phyloP scores from a whole-genome alignment of 2,888 invertebrate species.

The Silvanus unidentatus region DNA sequence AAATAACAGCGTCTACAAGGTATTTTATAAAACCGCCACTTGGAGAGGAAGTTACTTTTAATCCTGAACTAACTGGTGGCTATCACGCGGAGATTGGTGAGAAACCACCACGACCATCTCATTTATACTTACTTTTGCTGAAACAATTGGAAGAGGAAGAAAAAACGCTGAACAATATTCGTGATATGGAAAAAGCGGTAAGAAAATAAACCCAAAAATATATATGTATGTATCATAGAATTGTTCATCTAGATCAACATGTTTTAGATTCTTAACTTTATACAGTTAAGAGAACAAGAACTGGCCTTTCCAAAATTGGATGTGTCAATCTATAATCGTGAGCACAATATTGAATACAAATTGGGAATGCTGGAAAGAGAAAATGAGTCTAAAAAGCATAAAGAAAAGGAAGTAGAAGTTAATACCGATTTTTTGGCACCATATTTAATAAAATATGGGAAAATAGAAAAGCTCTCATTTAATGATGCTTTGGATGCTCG shows the following conservation, averaged over 20 bases:
- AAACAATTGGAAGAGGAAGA: constrained; percentile 60
- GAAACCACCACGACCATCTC: constrained; percentile 54
- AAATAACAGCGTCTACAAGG: constrained; percentile 58
- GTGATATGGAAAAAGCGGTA: constrained; percentile 47
- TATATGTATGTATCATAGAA: not conserved
- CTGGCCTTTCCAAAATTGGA: constrained; percentile 47
- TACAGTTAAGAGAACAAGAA: constrained; percentile 48
- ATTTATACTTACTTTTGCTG: constrained; percentile 59
- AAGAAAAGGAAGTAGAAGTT: constrained; percentile 57
- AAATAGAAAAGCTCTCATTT: constrained; percentile 43
- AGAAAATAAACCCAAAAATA: not conserved
- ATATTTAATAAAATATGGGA: constrained; percentile 56
- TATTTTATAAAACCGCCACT: constrained; percentile 65
- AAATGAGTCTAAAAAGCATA: constrained; percentile 50
- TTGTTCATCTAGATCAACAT: constrained; percentile 10
- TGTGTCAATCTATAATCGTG: constrained; percentile 52
- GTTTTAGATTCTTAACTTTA: constrained; percentile 43
- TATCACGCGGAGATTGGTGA: constrained; percentile 63
- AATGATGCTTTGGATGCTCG: constrained; percentile 49
- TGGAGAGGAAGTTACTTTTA: constrained; percentile 59
- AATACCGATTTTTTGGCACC: constrained; percentile 60
- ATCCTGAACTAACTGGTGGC: constrained; percentile 58
- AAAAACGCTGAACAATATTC: constrained; percentile 51
- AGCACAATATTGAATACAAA: constrained; percentile 51
- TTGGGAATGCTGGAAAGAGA: constrained; percentile 48